Base-by-base conservation (phyloP, 2,888 invertebrate genomes). In the Ochropleura plecta region DNA sequence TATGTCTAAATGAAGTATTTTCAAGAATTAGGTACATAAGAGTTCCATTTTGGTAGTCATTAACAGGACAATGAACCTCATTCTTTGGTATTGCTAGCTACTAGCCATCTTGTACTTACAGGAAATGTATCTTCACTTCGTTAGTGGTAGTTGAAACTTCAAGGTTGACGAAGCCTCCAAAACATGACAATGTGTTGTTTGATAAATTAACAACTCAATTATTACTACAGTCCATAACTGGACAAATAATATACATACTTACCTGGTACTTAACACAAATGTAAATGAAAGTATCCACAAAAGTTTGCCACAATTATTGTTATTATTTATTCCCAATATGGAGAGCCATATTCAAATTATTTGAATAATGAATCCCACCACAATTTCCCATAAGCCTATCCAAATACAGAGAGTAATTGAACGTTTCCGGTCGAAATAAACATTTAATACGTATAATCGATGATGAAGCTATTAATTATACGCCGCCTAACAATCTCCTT, bases 401-500 rank as follows among this genome's bases (percentile, higher is more conserved):
- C 75, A 80, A 83, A 83, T 69, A 80, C 57, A 60, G 49, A 71
- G 42, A 73, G 74, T 79, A 81, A 82, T 87, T 76, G 60, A 69
- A 70, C 60, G 68, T 82, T 77, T 85, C 85, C 84, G 76, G 73
- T 59, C 60, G 63, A 75, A 82, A 85, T 75, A 81, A 79, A 78
- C 66, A 64, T 73, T 70, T 71, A 74, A 81, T 77, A 67, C 63
- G 8, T 77, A 69, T 73, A 81, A 83, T 84, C 79, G 82, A 67
- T 81, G 81, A 79, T 83, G 60, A 73, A 80, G 81, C 81, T 75
- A 86, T 88, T 81, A 88, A 87, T 86, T 83, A 82, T 73, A 83
- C 66, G 69, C 70, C 62, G 73, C 63, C 74, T 74, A 70, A 80
- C 80, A 80, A 82, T 84, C 71, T 76, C 73, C 71, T 72, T 74